Evolutionary conservation across 2,888 invertebrate genomes (phyloP).

Genomic region (Athalia rosae): DNA sequence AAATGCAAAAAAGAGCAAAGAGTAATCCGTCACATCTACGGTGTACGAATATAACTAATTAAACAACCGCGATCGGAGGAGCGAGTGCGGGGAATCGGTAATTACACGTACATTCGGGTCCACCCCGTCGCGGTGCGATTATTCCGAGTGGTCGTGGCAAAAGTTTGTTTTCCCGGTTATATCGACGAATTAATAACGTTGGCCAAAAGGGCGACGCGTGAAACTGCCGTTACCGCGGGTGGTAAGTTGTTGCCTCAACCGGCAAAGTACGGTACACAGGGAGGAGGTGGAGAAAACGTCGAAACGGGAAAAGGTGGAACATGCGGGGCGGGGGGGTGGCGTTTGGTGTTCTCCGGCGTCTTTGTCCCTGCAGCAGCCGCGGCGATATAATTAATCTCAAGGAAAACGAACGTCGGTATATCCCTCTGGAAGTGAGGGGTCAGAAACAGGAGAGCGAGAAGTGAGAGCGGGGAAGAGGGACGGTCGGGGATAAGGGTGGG

Average conservation of each 20-base stretch:
- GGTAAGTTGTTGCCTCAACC: conserved; percentile 12
- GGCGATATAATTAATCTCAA: conserved; percentile 36
- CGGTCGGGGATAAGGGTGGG: background rate
- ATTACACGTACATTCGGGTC: background rate
- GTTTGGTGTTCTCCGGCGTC: background rate
- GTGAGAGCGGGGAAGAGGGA: no score
- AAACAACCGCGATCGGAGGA: background rate
- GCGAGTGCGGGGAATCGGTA: background rate
- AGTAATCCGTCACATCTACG: background rate
- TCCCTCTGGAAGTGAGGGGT: conserved; percentile 25
- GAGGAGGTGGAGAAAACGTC: background rate
- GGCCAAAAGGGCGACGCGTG: conserved; percentile 19
- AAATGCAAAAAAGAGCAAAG: no score
- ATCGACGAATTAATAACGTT: conserved; percentile 35
- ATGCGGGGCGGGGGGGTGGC: background rate
- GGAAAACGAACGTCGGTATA: conserved; percentile 29
- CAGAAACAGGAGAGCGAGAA: no score
- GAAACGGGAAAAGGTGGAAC: background rate
- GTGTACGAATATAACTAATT: background rate
- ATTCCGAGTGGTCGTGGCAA: background rate
- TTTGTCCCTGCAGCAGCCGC: conserved; percentile 15
- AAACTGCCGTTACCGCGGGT: conserved; percentile 35
- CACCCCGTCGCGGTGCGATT: background rate
- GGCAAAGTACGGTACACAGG: background rate
- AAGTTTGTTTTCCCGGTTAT: conserved; percentile 7